These are phyloP conservation scores for Triplophysa rosa DNA, from an alignment of 2,113 vertebrate genomes.

Conservation along the genomic window DNA sequence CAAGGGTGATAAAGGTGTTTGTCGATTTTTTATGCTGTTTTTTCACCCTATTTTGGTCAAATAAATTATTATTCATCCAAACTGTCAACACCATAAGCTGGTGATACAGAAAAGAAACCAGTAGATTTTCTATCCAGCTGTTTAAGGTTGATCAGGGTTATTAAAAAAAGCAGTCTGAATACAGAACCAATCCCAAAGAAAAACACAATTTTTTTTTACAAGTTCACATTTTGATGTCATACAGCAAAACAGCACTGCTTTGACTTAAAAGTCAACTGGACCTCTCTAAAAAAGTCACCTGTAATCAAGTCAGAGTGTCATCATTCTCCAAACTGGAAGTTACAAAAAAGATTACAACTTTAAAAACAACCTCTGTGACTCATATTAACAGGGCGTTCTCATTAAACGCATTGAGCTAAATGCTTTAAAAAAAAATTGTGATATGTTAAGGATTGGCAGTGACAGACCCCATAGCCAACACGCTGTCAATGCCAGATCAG, in stretches of 20 bases:
- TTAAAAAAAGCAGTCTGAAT: neutral
- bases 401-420: too few relatives aligned
- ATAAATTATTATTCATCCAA: neutral
- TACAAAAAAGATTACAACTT: too few relatives aligned
- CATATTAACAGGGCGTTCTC: too few relatives aligned
- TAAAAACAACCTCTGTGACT: too few relatives aligned
- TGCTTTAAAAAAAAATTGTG: too few relatives aligned
- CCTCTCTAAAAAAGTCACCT: neutral
- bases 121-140: neutral
- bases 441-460: slow-evolving; percentile 6
- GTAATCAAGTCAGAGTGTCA: neutral
- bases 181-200: neutral
- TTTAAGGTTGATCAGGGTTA: neutral
- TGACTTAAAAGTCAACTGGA: neutral
- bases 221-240: neutral
- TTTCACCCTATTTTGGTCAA: neutral
- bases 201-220: neutral
- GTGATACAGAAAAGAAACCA: neutral
- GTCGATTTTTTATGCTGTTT: neutral
- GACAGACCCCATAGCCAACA: neutral
- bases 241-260: neutral
- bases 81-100: neutral
- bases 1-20: too few relatives aligned
- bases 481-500: slow-evolving; percentile 8
- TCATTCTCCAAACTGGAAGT: neutral